These are phyloP conservation scores for Berghia stephanieae DNA, from an alignment of 1,140 invertebrate genomes.

Conservation along the genomic window DNA sequence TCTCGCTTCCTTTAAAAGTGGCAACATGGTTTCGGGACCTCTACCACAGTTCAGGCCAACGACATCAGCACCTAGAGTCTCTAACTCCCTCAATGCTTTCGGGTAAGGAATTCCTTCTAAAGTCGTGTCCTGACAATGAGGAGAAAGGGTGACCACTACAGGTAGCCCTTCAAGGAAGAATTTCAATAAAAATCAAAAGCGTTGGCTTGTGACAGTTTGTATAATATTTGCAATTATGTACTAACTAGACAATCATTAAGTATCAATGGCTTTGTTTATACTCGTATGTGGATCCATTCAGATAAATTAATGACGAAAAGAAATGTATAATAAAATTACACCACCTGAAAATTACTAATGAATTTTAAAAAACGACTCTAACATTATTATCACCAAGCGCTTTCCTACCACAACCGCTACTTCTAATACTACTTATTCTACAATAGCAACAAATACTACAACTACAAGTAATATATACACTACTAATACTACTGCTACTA, in stretches of 20 bases:
- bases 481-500: no score
- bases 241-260: background rate
- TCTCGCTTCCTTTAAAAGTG: constrained; percentile 38
- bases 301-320: background rate
- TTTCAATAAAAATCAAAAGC: background rate
- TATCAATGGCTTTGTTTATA: background rate
- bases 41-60: constrained; percentile 45
- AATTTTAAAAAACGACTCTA: background rate
- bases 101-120: constrained; percentile 36
- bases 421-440: no score
- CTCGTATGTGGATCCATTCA: background rate
- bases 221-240: background rate
- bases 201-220: background rate
- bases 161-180: background rate
- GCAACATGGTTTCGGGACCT: background rate
- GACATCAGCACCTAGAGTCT: constrained; percentile 47
- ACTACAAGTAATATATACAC: no score
- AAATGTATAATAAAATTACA: background rate
- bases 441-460: no score
- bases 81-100: constrained; percentile 40
- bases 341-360: background rate
- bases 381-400: no score
- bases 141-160: constrained; percentile 38
- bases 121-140: constrained; percentile 40
- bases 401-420: no score